phyloP scores from a whole-genome alignment of 2,888 invertebrate genomes.

The Scaptomyza tumidula region DNA sequence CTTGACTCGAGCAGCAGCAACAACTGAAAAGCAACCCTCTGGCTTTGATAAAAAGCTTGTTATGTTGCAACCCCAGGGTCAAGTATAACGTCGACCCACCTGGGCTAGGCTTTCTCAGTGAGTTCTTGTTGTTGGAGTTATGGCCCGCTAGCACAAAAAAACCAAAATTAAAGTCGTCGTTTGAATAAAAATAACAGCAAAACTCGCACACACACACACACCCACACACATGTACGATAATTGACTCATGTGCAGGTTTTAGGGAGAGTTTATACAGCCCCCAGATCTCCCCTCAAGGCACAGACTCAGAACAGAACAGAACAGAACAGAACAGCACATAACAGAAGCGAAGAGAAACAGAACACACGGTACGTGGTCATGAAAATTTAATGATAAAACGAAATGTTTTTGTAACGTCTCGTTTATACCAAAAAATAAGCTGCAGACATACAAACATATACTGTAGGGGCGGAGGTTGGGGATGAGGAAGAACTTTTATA shows the following conservation, averaged over 20 bases:
- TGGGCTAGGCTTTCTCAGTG: conserved; percentile 33
- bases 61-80: conserved; percentile 67
- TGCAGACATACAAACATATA: conserved; percentile 10
- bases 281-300: conserved; percentile 33
- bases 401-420: conserved; percentile 73
- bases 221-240: conserved; percentile 57
- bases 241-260: conserved; percentile 66
- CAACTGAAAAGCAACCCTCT: conserved; percentile 58
- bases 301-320: conserved; percentile 35
- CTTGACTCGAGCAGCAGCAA: conserved; percentile 75
- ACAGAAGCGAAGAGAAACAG: conserved; percentile 28
- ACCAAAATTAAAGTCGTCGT: conserved; percentile 70
- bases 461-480: neutral
- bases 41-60: conserved; percentile 57
- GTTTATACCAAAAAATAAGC: conserved; percentile 43
- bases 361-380: conserved; percentile 76
- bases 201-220: conserved; percentile 26
- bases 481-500: conserved; percentile 44
- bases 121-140: conserved; percentile 38
- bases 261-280: conserved; percentile 14
- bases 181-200: conserved; percentile 56
- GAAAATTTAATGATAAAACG: conserved; percentile 83
- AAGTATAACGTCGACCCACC: conserved; percentile 68
- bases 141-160: conserved; percentile 42
- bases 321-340: conserved; percentile 22